Conservation (phyloP, 2,113 vertebrate species). For the Calidris pugnax region DNA sequence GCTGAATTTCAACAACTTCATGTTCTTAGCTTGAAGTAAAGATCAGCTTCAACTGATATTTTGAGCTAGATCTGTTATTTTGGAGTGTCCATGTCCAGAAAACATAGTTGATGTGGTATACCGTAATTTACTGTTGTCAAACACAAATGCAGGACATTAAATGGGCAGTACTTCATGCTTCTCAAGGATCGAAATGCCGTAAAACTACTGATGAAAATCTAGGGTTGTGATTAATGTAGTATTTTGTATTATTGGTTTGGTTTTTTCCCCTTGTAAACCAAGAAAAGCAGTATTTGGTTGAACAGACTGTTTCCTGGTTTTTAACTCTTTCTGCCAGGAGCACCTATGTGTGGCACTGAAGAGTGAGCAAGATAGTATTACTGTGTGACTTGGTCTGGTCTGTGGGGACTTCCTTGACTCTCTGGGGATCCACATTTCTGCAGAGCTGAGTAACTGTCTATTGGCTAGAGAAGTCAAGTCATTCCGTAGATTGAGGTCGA, state of each 20-base stretch:
- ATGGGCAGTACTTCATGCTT: not conserved
- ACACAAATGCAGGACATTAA: not conserved
- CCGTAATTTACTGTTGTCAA: not conserved
- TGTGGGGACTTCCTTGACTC: not conserved
- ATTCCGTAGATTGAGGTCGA: not conserved
- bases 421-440: not conserved
- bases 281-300: not conserved
- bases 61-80: not conserved
- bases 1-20: not conserved
- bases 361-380: not conserved
- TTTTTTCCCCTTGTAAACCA: not conserved
- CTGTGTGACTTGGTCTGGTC: fast-evolving
- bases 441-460: not conserved
- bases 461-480: not conserved
- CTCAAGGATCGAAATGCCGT: not conserved
- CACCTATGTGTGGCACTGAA: not conserved
- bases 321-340: not conserved
- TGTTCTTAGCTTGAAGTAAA: not conserved
- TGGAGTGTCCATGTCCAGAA: not conserved
- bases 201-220: not conserved
- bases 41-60: not conserved
- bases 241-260: not conserved
- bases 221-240: not conserved
- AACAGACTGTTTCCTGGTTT: not conserved
- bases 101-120: not conserved